These are phyloP conservation scores for Aptenodytes patagonicus DNA, from an alignment of 2,113 vertebrate species.

Conservation along the genomic window DNA sequence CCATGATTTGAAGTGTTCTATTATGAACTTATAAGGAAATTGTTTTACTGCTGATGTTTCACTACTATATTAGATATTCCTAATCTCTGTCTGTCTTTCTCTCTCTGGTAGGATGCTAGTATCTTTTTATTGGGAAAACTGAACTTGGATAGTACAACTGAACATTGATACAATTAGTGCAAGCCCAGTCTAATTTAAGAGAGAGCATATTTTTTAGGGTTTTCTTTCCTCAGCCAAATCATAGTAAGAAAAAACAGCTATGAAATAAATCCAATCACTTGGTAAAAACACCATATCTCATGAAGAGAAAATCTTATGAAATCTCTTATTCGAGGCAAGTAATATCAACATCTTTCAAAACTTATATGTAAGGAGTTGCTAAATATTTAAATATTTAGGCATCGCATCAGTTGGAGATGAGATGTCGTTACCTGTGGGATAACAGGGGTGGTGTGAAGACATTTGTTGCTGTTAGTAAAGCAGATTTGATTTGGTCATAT, in stretches of 20 bases:
- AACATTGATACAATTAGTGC: background rate
- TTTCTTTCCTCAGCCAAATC: background rate
- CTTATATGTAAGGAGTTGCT: background rate
- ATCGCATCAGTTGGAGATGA: background rate
- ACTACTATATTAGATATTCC: background rate
- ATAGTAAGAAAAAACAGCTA: background rate
- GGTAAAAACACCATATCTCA: background rate
- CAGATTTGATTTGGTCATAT: background rate
- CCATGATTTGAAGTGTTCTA: background rate
- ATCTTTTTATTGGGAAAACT: background rate
- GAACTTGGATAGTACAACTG: background rate
- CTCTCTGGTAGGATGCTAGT: rapidly evolving
- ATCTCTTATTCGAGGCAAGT: background rate
- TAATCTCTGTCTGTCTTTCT: background rate
- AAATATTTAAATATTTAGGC: background rate
- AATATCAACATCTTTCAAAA: background rate
- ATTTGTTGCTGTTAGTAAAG: background rate
- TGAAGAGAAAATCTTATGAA: background rate
- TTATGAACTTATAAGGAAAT: background rate
- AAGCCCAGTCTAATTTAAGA: background rate
- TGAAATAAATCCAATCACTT: background rate
- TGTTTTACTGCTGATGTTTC: background rate
- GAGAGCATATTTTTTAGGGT: background rate
- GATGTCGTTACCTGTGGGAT: background rate
- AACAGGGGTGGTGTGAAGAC: background rate